Conservation (phyloP, 2,113 vertebrate genomes). For the Octodon degus region DNA sequence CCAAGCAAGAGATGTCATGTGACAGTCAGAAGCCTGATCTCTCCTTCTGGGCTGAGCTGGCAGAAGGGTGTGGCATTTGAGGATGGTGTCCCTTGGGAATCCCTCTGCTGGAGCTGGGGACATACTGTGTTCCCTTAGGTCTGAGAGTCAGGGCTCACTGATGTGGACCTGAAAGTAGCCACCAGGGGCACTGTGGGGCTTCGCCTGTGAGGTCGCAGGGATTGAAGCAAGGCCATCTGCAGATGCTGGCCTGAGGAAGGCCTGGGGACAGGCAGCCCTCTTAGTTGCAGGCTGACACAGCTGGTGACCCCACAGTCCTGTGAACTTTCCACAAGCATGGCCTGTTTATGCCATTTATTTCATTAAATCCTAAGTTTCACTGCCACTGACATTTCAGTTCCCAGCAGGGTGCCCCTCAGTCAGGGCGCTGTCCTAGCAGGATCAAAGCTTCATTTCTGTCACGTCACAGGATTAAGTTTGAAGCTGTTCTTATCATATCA, state of each 20-base stretch:
- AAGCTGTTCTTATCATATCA: neutral
- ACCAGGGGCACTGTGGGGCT: neutral
- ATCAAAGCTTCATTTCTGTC: neutral
- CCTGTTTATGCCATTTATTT: neutral
- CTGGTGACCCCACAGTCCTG: too few relatives aligned
- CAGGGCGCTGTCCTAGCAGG: neutral
- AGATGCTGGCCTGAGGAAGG: neutral
- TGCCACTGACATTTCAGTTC: neutral
- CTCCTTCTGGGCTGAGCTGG: neutral
- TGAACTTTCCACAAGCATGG: neutral
- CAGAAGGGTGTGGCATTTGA: neutral
- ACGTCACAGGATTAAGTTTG: neutral
- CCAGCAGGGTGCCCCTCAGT: neutral
- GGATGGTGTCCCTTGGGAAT: too few relatives aligned
- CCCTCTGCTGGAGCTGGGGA: too few relatives aligned
- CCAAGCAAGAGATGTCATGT: neutral
- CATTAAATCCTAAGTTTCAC: neutral
- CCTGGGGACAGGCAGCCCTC: neutral
- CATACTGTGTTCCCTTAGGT: neutral
- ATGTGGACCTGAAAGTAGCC: neutral
- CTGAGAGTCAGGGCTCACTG: neutral
- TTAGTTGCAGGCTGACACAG: neutral
- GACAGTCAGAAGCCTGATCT: neutral
- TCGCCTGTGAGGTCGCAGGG: rapidly evolving
- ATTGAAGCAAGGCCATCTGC: neutral